phyloP scores from a whole-genome alignment of 2,797 vertebrate genomes.

The Erethizon dorsatum region DNA sequence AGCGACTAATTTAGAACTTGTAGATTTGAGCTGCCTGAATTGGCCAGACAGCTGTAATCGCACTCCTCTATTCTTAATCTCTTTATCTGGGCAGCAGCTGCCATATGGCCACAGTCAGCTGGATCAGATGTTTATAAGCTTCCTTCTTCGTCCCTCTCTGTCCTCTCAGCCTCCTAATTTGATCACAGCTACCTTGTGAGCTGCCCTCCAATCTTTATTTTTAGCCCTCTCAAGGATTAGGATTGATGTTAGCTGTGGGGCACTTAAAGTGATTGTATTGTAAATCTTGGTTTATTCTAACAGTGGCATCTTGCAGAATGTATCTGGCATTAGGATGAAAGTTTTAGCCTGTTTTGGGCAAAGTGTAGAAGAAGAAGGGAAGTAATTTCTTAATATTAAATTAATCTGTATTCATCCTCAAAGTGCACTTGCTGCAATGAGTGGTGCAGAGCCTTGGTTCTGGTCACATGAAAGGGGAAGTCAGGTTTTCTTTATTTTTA shows the following conservation, averaged over 20 bases:
- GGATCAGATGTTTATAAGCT: slow-evolving; percentile 99
- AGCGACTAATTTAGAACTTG: slow-evolving; percentile 99
- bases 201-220: slow-evolving; percentile 99
- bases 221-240: slow-evolving; percentile 99
- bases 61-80: slow-evolving; percentile 99
- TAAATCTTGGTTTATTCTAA: slow-evolving; percentile 93
- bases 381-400: slow-evolving; percentile 78
- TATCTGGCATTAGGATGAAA: slow-evolving; percentile 84
- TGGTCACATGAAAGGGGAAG: slow-evolving; percentile 84
- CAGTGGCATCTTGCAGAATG: slow-evolving; percentile 86
- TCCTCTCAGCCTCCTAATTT: slow-evolving; percentile 97
- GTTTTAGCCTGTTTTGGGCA: slow-evolving; percentile 84
- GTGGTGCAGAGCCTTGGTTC: slow-evolving; percentile 80
- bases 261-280: slow-evolving; percentile 99
- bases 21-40: slow-evolving; percentile 99
- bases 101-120: slow-evolving; percentile 99
- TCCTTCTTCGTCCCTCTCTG: slow-evolving; percentile 97
- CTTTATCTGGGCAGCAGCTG: slow-evolving; percentile 99
- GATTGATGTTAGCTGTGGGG: slow-evolving; percentile 99
- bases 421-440: slow-evolving; percentile 79
- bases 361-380: slow-evolving; percentile 62
- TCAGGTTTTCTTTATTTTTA: slow-evolving; percentile 78
- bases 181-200: slow-evolving; percentile 97
- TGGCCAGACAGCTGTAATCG: slow-evolving; percentile 99
- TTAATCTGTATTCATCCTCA: slow-evolving; percentile 69